phyloP scores from a whole-genome alignment of 2,797 vertebrate species.

The Naso thynnoides region DNA sequence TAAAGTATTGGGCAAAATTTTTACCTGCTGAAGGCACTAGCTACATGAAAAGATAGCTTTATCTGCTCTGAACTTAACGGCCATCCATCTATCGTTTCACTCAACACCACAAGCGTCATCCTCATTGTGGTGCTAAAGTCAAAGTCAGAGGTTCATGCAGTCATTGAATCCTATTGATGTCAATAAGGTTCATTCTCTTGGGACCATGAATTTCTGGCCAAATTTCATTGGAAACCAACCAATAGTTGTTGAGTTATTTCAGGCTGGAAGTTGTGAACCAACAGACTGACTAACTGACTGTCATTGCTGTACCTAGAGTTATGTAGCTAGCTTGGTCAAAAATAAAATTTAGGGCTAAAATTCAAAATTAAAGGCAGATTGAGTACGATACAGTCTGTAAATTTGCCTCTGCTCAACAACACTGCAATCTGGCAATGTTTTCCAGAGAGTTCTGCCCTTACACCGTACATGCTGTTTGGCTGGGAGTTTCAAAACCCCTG shows the following conservation, averaged over 20 bases:
- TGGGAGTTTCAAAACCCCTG: no score
- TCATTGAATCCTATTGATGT: no score
- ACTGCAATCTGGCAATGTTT: no score
- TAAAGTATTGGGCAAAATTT: not conserved
- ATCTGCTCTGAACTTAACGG: not conserved
- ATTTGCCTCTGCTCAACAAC: no score
- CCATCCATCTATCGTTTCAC: not conserved
- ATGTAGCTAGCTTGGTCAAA: not conserved
- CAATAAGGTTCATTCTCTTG: not conserved
- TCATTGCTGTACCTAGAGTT: not conserved
- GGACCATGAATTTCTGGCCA: not conserved
- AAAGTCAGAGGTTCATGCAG: not conserved
- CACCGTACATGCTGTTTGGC: no score
- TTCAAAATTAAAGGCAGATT: not conserved
- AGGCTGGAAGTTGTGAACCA: not conserved
- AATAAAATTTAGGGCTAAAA: not conserved
- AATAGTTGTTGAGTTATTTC: not conserved
- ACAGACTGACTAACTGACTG: not conserved
- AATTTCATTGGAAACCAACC: not conserved
- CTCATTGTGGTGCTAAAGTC: not conserved
- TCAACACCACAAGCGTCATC: not conserved
- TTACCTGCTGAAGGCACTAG: not conserved
- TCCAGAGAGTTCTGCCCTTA: no score
- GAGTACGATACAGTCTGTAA: no score
- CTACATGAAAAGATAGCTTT: not conserved